These are phyloP conservation scores for Heliconius melpomene DNA, from an alignment of 1,140 invertebrate genomes.

Conservation along the genomic window DNA sequence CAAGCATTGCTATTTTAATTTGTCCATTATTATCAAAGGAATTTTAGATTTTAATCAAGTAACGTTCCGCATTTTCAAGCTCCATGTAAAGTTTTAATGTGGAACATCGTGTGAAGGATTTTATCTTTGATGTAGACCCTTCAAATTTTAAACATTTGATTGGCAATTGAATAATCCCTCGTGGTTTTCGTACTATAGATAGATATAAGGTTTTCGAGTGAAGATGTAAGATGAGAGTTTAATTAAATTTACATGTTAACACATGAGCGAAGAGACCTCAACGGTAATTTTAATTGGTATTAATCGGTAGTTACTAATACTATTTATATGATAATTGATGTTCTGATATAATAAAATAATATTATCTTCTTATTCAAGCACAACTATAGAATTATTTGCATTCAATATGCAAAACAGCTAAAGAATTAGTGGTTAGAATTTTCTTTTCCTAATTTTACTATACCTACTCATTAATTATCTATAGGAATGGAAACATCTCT, in stretches of 20 bases:
- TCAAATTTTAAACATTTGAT: conserved; percentile 42
- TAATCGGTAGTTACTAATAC: no score
- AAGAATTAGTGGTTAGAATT: no score
- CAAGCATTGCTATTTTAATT: not conserved
- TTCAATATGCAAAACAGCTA: no score
- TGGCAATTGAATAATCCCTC: conserved; percentile 32
- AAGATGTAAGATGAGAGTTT: not conserved
- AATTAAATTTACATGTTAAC: not conserved
- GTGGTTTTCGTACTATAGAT: conserved; percentile 15
- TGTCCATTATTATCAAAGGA: conserved; percentile 42
- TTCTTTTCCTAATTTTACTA: no score
- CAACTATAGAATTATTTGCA: no score
- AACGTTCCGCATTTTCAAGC: conserved; percentile 51
- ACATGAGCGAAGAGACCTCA: no score
- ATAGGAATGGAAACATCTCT: no score
- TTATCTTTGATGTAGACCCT: conserved; percentile 46
- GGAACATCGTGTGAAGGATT: conserved; percentile 46
- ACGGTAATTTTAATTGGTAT: no score
- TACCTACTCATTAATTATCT: no score
- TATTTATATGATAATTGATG: no score
- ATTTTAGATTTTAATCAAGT: conserved; percentile 58
- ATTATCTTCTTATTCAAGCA: no score
- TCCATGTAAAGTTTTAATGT: conserved; percentile 55
- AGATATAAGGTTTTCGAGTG: not conserved
- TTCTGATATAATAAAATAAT: no score